Evolutionary conservation across 2,888 invertebrate genomes (phyloP).

Genomic region (Kryphioiulus occultus): DNA sequence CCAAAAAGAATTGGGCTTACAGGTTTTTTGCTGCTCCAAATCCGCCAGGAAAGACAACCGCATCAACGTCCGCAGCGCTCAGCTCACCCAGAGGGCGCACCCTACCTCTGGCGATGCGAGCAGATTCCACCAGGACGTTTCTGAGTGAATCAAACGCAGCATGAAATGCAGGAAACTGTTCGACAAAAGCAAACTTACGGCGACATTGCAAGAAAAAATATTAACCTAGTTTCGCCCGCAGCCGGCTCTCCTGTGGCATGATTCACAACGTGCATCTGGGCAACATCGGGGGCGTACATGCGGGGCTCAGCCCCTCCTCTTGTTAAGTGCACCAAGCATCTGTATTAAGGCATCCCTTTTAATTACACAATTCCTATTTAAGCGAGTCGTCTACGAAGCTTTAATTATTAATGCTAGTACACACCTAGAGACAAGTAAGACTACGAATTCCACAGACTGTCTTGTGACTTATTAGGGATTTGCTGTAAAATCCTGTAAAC

Average conservation of each 20-base stretch:
- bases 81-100: slow-evolving; percentile 63
- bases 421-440: too few species aligned
- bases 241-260: slow-evolving; percentile 63
- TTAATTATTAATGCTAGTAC: too few species aligned
- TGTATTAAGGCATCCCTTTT: not conserved
- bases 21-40: slow-evolving; percentile 69
- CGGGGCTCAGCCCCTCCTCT: slow-evolving; percentile 60
- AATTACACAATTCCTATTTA: not conserved
- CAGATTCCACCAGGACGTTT: slow-evolving; percentile 67
- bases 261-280: slow-evolving; percentile 65
- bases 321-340: slow-evolving; percentile 62
- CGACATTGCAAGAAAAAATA: not conserved
- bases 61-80: slow-evolving; percentile 62
- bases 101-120: slow-evolving; percentile 66
- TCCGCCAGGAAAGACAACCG: slow-evolving; percentile 69
- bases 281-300: slow-evolving; percentile 62
- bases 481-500: too few species aligned
- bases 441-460: too few species aligned
- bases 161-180: not conserved
- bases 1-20: slow-evolving; percentile 60
- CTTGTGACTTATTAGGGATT: too few species aligned
- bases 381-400: not conserved
- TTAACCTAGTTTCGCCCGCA: slow-evolving; percentile 54
- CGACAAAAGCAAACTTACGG: not conserved
- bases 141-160: slow-evolving; percentile 57